These are phyloP conservation scores for Tiaroga cobitis DNA, from an alignment of 2,797 vertebrate genomes.

Conservation along the genomic window DNA sequence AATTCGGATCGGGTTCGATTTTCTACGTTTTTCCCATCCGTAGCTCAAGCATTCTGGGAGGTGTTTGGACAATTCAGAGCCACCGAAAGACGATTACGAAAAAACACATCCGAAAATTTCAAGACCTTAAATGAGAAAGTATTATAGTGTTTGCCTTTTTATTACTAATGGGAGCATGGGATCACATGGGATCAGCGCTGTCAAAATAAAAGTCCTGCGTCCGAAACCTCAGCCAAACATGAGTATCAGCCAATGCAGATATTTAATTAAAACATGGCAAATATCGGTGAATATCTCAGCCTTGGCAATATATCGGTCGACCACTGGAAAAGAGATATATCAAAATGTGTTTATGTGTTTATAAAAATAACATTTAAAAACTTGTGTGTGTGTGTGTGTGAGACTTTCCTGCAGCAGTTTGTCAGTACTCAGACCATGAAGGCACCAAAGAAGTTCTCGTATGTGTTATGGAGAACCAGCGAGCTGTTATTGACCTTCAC, in stretches of 20 bases:
- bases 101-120: no score
- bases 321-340: not conserved
- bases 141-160: not conserved
- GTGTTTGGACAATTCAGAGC: no score
- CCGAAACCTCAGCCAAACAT: not conserved
- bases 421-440: constrained; percentile 67
- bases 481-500: constrained; percentile 60
- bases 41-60: no score
- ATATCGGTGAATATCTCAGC: not conserved
- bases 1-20: no score
- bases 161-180: not conserved
- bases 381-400: constrained; percentile 3
- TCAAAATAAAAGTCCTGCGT: no score
- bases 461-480: constrained; percentile 21
- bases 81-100: no score
- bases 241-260: not conserved
- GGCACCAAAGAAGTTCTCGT: constrained; percentile 72
- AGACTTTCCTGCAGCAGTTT: not conserved
- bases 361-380: not conserved
- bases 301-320: not conserved
- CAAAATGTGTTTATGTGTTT: not conserved
- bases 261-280: not conserved
- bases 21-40: no score
- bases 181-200: no score
- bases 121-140: no score